phyloP scores from a whole-genome alignment of 1,140 invertebrate genomes.

The Drosophila sp. region DNA sequence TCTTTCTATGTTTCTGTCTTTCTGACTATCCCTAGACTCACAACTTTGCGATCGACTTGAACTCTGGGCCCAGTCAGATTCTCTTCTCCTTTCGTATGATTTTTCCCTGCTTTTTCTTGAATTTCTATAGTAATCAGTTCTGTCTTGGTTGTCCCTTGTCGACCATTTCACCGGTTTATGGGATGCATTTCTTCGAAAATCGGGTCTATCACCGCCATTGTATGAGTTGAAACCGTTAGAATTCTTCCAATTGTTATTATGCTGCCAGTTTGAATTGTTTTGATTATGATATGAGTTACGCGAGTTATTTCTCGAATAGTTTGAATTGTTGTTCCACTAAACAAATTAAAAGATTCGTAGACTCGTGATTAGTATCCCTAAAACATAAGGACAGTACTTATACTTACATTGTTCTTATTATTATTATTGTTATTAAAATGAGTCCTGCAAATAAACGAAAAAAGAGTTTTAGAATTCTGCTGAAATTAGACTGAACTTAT shows the following conservation, averaged over 20 bases:
- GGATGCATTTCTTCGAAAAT: background rate
- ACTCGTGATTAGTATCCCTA: background rate
- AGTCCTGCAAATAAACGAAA: constrained; percentile 46
- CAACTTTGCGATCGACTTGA: background rate
- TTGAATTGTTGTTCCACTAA: constrained; percentile 21
- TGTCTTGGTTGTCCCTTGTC: constrained; percentile 2
- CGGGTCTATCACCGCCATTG: background rate
- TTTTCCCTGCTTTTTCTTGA: background rate
- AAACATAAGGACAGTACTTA: background rate
- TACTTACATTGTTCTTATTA: constrained; percentile 27
- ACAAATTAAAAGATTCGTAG: background rate
- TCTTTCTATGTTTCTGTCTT: background rate
- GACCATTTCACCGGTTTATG: background rate
- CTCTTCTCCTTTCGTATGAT: background rate
- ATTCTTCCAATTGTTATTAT: constrained; percentile 16
- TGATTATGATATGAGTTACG: constrained; percentile 4
- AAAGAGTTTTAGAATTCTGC: constrained; percentile 14
- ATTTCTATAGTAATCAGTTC: constrained; percentile 19
- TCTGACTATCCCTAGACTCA: background rate
- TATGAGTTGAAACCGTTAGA: constrained; percentile 1
- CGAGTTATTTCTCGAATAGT: constrained; percentile 12
- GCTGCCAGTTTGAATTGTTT: constrained; percentile 3
- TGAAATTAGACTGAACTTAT: constrained; percentile 30
- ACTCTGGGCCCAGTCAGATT: background rate
- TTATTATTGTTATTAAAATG: constrained; percentile 26